These are phyloP conservation scores for Heteractis magnifica DNA, from an alignment of 92 coral and sea anemone species.

Conservation along the genomic window DNA sequence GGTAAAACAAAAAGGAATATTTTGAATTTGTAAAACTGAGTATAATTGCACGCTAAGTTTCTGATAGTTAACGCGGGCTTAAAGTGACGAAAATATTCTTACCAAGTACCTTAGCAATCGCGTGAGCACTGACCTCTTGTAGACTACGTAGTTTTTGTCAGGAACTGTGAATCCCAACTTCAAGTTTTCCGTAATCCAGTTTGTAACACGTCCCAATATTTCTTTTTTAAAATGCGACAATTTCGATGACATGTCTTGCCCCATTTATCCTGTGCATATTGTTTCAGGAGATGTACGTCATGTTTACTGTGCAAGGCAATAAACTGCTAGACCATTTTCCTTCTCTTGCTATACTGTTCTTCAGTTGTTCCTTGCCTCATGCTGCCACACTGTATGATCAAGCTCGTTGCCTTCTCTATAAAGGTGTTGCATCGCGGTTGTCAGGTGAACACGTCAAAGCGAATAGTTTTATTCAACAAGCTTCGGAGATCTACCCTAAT, in stretches of 20 bases:
- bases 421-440: not conserved
- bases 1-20: slow-evolving; percentile 2
- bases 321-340: not conserved
- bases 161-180: no score
- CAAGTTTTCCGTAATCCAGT: no score
- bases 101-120: no score
- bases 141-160: no score
- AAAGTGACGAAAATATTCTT: no score
- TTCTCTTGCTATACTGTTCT: not conserved
- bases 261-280: not conserved
- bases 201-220: no score
- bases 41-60: not conserved
- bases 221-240: not conserved
- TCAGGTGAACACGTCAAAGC: not conserved
- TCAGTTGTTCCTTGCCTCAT: not conserved
- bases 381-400: not conserved
- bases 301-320: not conserved
- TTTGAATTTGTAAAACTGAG: not conserved
- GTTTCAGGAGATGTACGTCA: not conserved
- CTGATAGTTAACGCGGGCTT: not conserved
- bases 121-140: not conserved
- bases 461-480: not conserved
- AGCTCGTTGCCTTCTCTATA: not conserved
- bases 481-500: not conserved
- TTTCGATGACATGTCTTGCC: not conserved